phyloP scores from a whole-genome alignment of 2,888 invertebrate species.

The Hyalella azteca region DNA sequence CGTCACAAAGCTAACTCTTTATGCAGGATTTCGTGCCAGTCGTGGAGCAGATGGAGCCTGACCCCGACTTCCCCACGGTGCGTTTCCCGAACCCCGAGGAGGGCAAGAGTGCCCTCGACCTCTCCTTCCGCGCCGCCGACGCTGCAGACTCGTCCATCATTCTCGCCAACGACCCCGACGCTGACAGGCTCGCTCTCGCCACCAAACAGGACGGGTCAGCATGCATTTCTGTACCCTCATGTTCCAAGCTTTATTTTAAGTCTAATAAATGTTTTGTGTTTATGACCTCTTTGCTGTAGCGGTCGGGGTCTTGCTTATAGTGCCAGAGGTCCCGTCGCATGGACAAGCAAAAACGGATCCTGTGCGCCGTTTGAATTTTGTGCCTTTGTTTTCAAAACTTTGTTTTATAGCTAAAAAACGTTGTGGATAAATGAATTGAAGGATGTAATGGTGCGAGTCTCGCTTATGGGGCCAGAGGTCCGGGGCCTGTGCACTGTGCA shows the following conservation, averaged over 20 bases:
- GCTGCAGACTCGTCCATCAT: constrained; percentile 74
- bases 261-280: too few relatives aligned
- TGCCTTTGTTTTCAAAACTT: too few relatives aligned
- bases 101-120: constrained; percentile 77
- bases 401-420: too few relatives aligned
- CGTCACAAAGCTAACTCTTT: too few relatives aligned
- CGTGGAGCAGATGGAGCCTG: constrained; percentile 79
- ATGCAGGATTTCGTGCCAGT: constrained; percentile 72
- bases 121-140: constrained; percentile 81
- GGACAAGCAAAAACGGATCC: too few relatives aligned
- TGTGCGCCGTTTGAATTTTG: too few relatives aligned
- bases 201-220: constrained; percentile 74
- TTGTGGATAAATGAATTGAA: too few relatives aligned
- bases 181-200: constrained; percentile 92
- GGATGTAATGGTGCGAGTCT: too few relatives aligned
- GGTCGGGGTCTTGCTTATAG: not conserved
- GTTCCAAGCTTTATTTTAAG: too few relatives aligned
- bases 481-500: too few relatives aligned
- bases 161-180: constrained; percentile 97
- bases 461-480: too few relatives aligned
- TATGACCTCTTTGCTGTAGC: not conserved
- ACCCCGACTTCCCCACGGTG: constrained; percentile 97
- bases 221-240: not conserved
- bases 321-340: not conserved
- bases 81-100: constrained; percentile 99